Percentiles rank a stretch among this genome's conserved stretches.
Conservation (phyloP, 2,888 invertebrate genomes). For the Acrocyrtus sp. region DNA sequence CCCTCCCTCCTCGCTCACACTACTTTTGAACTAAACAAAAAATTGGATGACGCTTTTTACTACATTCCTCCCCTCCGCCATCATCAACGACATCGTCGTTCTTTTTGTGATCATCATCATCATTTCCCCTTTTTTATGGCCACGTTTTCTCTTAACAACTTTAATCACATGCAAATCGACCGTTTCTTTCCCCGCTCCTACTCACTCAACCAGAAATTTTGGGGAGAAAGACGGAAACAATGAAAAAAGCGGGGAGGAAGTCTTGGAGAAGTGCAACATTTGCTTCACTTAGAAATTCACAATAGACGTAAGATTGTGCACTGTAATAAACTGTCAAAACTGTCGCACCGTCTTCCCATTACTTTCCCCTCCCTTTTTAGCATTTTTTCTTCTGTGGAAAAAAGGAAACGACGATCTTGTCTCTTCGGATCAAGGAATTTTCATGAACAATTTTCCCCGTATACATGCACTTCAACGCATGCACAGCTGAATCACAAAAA, state of each 20-base stretch:
- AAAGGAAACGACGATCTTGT: constrained; percentile 46
- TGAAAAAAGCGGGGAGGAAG: not conserved
- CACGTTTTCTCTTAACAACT: constrained; percentile 49
- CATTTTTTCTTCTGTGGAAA: constrained; percentile 10
- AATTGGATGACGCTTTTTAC: constrained; percentile 17
- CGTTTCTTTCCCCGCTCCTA: constrained; percentile 39
- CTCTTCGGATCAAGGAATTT: constrained; percentile 48
- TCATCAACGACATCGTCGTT: constrained; percentile 1
- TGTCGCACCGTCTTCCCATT: constrained; percentile 51
- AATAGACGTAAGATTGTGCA: constrained; percentile 44
- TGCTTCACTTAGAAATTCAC: constrained; percentile 41
- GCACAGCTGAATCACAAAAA: constrained; percentile 1
- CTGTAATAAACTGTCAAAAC: constrained; percentile 51
- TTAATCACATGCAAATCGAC: constrained; percentile 57
- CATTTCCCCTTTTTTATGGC: constrained; percentile 29
- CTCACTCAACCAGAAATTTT: constrained; percentile 21
- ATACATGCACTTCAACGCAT: constrained; percentile 3
- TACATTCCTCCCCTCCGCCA: constrained; percentile 20
- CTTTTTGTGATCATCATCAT: constrained; percentile 18
- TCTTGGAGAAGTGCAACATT: constrained; percentile 20
- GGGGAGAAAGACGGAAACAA: constrained; percentile 2
- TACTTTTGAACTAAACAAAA: not conserved
- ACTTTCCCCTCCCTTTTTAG: constrained; percentile 38
- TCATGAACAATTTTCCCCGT: constrained; percentile 36
- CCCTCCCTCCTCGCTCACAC: constrained; percentile 1